Conservation (phyloP, 2,888 invertebrate species). For the Chrysomela aeneicollis region DNA sequence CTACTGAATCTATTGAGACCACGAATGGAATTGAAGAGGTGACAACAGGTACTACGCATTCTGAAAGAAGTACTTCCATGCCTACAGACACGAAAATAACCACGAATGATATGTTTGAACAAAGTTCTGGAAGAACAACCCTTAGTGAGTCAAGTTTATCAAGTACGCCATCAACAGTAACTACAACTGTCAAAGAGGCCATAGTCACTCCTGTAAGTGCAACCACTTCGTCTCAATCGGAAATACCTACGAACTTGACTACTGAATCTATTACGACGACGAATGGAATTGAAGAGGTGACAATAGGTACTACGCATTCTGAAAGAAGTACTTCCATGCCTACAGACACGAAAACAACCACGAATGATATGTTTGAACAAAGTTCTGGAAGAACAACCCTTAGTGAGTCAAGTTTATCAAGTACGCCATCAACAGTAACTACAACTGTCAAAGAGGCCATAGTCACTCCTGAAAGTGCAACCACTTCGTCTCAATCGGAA, state of each 20-base stretch:
- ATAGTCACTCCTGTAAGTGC: no score
- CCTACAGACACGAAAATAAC: background rate
- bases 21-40: background rate
- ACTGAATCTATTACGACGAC: background rate
- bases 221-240: no score
- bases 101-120: background rate
- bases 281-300: background rate
- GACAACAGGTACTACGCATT: conserved; percentile 13
- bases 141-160: background rate
- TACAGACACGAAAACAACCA: background rate
- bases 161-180: conserved; percentile 10
- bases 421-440: conserved; percentile 3
- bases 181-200: no score
- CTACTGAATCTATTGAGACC: background rate
- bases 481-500: no score
- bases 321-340: background rate
- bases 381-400: background rate
- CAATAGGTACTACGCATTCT: conserved; percentile 15
- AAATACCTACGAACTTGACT: no score
- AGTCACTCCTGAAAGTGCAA: no score
- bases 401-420: background rate
- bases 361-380: background rate
- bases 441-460: no score
- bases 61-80: background rate
- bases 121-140: background rate